A percentile compares a stretch with the other conserved stretches of the same genome.
Conservation (phyloP, 64 coral and sea anemone genomes). For the Pachyseris speciosa region DNA sequence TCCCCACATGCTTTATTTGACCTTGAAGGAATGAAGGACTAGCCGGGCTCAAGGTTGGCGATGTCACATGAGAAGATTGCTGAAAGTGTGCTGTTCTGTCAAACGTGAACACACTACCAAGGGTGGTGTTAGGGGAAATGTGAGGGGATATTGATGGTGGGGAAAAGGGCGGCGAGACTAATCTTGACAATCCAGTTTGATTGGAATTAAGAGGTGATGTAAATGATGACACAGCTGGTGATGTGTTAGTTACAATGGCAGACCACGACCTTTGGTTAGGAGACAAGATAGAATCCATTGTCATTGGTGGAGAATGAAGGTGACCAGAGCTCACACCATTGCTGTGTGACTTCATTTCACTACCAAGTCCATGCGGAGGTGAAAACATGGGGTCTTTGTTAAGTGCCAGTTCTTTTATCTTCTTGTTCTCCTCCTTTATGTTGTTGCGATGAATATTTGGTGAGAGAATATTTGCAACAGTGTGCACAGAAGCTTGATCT, state of each 20-base stretch:
- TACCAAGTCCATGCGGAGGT: slow-evolving; percentile 68
- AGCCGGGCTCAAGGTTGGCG: slow-evolving; percentile 77
- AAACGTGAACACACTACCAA: slow-evolving; percentile 83
- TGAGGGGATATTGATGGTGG: slow-evolving; percentile 71
- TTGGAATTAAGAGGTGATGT: slow-evolving; percentile 88
- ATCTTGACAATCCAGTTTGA: slow-evolving; percentile 78
- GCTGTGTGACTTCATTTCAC: slow-evolving; percentile 63
- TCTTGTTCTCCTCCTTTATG: slow-evolving; percentile 19
- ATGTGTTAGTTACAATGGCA: slow-evolving; percentile 21
- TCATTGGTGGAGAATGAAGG: slow-evolving; percentile 61
- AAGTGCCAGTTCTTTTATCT: slow-evolving; percentile 60
- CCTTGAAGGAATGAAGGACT: slow-evolving; percentile 87
- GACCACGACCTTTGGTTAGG: slow-evolving; percentile 80
- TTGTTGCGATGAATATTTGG: not conserved
- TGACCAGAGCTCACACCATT: slow-evolving; percentile 82
- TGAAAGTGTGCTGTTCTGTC: slow-evolving; percentile 73
- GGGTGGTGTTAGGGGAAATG: slow-evolving; percentile 64
- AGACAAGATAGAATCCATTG: slow-evolving; percentile 81
- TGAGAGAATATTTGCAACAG: not conserved
- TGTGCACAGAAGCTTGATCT: not conserved
- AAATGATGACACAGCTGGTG: slow-evolving; percentile 62
- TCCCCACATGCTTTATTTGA: slow-evolving; percentile 62
- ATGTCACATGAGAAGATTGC: slow-evolving; percentile 73
- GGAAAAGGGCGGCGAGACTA: slow-evolving; percentile 87
- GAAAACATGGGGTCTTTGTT: slow-evolving; percentile 97